A percentile compares a stretch with the other conserved stretches of the same genome.
These are phyloP conservation scores for Daubentonia madagascariensis DNA, from an alignment of 2,113 vertebrate genomes.

Conservation along the genomic window DNA sequence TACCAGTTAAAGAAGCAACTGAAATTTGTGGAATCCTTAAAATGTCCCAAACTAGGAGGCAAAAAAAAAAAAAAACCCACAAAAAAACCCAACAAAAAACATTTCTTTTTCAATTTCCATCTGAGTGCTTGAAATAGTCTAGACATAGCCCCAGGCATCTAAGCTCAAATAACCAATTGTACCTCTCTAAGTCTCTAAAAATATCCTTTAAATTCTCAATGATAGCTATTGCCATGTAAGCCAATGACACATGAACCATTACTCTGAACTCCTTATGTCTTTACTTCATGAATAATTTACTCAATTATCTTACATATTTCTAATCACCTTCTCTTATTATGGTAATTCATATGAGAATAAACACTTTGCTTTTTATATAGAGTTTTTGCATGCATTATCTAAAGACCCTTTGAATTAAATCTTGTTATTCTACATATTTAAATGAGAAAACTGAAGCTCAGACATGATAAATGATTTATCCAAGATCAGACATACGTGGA, in stretches of 20 bases:
- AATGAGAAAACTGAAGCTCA: neutral
- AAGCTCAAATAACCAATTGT: neutral
- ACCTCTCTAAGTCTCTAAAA: constrained; percentile 16
- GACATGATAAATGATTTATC: neutral
- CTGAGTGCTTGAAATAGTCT: constrained; percentile 21
- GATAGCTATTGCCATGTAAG: neutral
- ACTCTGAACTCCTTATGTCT: neutral
- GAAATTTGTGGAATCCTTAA: constrained; percentile 60
- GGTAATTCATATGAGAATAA: neutral
- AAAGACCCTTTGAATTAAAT: neutral
- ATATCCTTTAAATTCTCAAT: neutral
- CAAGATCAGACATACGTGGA: neutral
- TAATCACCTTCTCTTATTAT: neutral
- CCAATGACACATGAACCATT: neutral
- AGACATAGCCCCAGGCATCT: neutral
- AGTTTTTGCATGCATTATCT: neutral
- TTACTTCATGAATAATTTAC: neutral
- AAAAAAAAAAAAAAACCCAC: neutral
- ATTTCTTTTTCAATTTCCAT: neutral
- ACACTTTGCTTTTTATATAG: neutral
- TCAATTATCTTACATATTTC: neutral
- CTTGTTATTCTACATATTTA: neutral
- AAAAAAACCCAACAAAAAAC: neutral
- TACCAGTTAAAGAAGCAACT: constrained; percentile 58
- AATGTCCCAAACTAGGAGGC: neutral